Evolutionary conservation across 2,888 invertebrate species (phyloP).

Genomic region (Heteromurus nitidus): DNA sequence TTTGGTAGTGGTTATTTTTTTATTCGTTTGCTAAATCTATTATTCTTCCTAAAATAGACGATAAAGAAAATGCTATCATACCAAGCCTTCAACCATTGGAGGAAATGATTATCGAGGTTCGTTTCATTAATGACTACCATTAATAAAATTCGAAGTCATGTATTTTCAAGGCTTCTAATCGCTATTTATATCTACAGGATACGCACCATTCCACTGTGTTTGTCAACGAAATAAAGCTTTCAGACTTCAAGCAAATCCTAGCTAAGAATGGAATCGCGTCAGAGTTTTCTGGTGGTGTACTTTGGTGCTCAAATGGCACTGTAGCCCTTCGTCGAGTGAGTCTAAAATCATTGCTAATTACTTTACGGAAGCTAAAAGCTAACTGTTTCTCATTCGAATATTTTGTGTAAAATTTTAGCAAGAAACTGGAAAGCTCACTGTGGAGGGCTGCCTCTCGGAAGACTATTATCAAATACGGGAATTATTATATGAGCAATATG

Average conservation of each 20-base stretch:
- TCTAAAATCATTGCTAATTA: no score
- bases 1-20: no score
- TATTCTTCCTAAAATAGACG: constrained; percentile 15
- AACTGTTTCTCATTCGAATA: not conserved
- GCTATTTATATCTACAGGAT: constrained; percentile 75
- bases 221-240: constrained; percentile 93
- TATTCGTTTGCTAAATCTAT: not conserved
- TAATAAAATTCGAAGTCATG: no score
- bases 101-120: constrained; percentile 39
- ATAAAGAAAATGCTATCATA: constrained; percentile 31
- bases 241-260: constrained; percentile 90
- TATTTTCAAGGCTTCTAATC: not conserved
- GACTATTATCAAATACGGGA: constrained; percentile 96
- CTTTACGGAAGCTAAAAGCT: no score
- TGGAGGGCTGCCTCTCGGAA: constrained; percentile 95
- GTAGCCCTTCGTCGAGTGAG: constrained; percentile 90
- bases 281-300: constrained; percentile 92
- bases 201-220: constrained; percentile 89
- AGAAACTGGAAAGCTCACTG: constrained; percentile 91
- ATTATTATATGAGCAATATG: constrained; percentile 96
- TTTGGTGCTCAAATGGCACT: constrained; percentile 94
- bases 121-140: not conserved
- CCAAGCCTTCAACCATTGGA: constrained; percentile 50
- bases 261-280: constrained; percentile 85
- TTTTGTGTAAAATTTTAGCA: constrained; percentile 80